phyloP scores from a whole-genome alignment of 2,113 vertebrate genomes.

The Chaenocephalus aceratus region DNA sequence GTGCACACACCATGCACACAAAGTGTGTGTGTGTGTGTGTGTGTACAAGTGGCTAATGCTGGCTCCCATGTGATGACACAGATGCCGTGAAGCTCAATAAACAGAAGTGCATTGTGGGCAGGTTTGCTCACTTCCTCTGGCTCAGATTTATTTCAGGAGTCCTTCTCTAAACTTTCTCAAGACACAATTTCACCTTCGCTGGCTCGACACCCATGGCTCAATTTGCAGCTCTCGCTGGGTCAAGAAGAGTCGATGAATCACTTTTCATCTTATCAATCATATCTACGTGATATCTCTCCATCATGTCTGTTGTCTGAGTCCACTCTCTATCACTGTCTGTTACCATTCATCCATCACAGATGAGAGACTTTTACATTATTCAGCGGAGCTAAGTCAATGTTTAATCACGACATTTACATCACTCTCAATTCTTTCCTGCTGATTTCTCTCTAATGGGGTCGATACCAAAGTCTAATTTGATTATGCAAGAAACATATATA shows the following conservation, averaged over 20 bases:
- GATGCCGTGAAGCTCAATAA: slow-evolving; percentile 32
- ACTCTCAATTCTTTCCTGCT: slow-evolving; percentile 42
- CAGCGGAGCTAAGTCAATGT: slow-evolving; percentile 55
- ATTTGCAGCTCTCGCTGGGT: slow-evolving; percentile 59
- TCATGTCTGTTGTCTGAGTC: slow-evolving; percentile 63
- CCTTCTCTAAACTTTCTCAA: slow-evolving; percentile 60
- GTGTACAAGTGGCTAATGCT: slow-evolving; percentile 28
- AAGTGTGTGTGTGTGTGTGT: not conserved
- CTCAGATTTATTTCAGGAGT: slow-evolving; percentile 42
- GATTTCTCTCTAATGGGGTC: slow-evolving; percentile 21
- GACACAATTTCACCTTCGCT: slow-evolving; percentile 56
- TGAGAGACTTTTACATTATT: slow-evolving; percentile 64
- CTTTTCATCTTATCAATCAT: slow-evolving; percentile 79
- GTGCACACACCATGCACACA: not conserved
- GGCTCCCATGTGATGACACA: slow-evolving; percentile 30
- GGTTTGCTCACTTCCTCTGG: slow-evolving; percentile 20
- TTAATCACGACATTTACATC: slow-evolving; percentile 61
- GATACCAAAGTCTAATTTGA: slow-evolving; percentile 32
- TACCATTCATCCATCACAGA: slow-evolving; percentile 68
- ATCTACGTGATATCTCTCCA: slow-evolving; percentile 59
- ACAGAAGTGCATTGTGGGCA: slow-evolving; percentile 25
- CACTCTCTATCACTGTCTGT: slow-evolving; percentile 65
- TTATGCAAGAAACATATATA: slow-evolving; percentile 19
- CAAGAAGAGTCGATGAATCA: slow-evolving; percentile 74
- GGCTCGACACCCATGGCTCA: slow-evolving; percentile 45